These are phyloP conservation scores for Andrena bucephala DNA, from an alignment of 2,888 invertebrate species.

Conservation along the genomic window DNA sequence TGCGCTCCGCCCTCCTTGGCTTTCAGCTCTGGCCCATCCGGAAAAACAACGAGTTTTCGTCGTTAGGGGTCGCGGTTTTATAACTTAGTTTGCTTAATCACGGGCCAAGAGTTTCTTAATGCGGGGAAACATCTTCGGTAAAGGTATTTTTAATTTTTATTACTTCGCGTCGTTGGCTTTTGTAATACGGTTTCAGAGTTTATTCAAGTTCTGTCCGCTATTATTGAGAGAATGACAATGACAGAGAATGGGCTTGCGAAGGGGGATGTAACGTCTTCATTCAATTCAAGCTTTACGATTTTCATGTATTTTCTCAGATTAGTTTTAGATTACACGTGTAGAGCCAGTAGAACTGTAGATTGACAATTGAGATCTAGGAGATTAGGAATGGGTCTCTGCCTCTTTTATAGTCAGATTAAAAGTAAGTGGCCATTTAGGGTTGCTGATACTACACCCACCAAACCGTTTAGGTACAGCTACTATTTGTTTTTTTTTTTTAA, in stretches of 20 bases:
- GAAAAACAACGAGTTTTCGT: conserved; percentile 30
- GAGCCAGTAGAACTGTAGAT: too few relatives aligned
- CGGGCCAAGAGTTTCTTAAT: conserved; percentile 1
- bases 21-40: background rate
- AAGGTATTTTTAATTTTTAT: conserved; percentile 23
- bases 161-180: background rate
- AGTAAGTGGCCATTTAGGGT: too few relatives aligned
- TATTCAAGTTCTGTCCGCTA: background rate
- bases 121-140: background rate
- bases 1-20: conserved; percentile 11
- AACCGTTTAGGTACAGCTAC: too few relatives aligned
- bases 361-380: too few relatives aligned
- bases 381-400: too few relatives aligned
- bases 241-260: background rate
- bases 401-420: too few relatives aligned
- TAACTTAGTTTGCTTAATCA: conserved; percentile 35
- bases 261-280: background rate
- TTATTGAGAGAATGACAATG: background rate
- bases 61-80: conserved; percentile 23
- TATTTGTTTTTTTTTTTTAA: too few relatives aligned
- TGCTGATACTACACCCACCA: too few relatives aligned
- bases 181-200: background rate
- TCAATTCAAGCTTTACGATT: background rate
- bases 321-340: too few relatives aligned
- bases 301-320: background rate